Conservation (phyloP, 2,797 vertebrate species). For the Hydrolagus colliei region DNA sequence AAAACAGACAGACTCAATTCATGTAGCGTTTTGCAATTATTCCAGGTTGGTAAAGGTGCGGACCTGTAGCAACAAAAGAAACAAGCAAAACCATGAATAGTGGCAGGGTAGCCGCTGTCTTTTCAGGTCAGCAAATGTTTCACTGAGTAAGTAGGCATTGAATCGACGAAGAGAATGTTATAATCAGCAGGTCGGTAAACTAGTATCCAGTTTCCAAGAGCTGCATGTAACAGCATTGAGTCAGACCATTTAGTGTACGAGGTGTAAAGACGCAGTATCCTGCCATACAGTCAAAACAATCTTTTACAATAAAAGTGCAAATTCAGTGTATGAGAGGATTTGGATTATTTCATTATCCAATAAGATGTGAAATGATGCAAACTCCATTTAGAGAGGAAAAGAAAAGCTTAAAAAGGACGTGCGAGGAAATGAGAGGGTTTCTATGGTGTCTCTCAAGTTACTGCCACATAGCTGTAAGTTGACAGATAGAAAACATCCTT, state of each 20-base stretch:
- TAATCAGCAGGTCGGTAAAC: not conserved
- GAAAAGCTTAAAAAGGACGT: not conserved
- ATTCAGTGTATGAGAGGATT: not conserved
- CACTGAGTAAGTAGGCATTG: not conserved
- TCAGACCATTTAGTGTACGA: not conserved
- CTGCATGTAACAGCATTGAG: not conserved
- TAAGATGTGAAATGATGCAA: not conserved
- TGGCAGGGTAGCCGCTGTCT: not conserved
- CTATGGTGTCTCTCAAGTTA: conserved; percentile 11
- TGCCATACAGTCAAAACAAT: not conserved
- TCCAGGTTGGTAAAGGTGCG: not conserved
- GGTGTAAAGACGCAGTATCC: not conserved
- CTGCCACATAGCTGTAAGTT: not conserved
- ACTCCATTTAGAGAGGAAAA: no score
- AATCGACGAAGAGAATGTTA: not conserved
- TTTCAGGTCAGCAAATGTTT: not conserved
- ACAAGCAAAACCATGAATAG: not conserved
- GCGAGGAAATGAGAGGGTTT: not conserved
- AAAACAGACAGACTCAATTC: not conserved
- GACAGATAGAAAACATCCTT: not conserved
- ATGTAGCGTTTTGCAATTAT: not conserved
- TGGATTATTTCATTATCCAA: not conserved
- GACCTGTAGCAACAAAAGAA: conserved; percentile 14
- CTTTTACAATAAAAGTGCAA: not conserved
- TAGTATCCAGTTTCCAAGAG: conserved; percentile 18